phyloP scores from a whole-genome alignment of 1,140 invertebrate species.

The Mercenaria mercenaria region DNA sequence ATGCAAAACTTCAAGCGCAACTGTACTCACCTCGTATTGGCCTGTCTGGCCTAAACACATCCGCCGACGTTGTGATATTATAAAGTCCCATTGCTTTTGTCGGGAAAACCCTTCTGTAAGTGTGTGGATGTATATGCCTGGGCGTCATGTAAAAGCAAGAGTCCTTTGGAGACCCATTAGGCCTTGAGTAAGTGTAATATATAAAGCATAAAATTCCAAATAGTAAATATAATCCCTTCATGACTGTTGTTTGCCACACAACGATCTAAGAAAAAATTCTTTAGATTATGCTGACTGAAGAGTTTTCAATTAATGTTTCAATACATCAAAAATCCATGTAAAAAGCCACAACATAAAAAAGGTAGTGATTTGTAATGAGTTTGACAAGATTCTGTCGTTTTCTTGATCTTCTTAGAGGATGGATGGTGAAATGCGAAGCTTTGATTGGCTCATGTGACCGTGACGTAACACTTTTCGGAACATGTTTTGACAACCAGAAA shows the following conservation, averaged over 20 bases:
- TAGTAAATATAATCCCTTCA: slow-evolving; percentile 31
- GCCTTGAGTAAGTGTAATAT: slow-evolving; percentile 10
- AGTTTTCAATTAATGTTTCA: background rate
- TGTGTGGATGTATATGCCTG: slow-evolving; percentile 63
- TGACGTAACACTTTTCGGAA: background rate
- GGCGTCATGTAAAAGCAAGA: slow-evolving; percentile 67
- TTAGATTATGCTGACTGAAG: background rate
- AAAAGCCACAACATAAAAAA: background rate
- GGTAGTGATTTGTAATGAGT: background rate
- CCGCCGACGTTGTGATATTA: slow-evolving; percentile 61
- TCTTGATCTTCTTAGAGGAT: background rate
- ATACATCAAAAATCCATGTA: background rate
- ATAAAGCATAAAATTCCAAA: slow-evolving; percentile 38
- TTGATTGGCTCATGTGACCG: background rate
- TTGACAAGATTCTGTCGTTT: background rate
- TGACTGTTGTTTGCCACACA: background rate
- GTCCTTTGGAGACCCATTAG: slow-evolving; percentile 59
- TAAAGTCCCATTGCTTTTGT: slow-evolving; percentile 57
- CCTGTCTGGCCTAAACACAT: slow-evolving; percentile 61
- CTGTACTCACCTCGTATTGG: slow-evolving; percentile 49
- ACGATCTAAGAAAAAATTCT: background rate
- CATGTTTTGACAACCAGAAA: background rate
- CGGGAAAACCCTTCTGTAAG: slow-evolving; percentile 61
- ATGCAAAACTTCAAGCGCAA: too few relatives aligned
- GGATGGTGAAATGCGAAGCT: background rate